Evolutionary conservation across 1,140 invertebrate genomes (phyloP).

Genomic region (Scaptodrosophila lebanonensis): DNA sequence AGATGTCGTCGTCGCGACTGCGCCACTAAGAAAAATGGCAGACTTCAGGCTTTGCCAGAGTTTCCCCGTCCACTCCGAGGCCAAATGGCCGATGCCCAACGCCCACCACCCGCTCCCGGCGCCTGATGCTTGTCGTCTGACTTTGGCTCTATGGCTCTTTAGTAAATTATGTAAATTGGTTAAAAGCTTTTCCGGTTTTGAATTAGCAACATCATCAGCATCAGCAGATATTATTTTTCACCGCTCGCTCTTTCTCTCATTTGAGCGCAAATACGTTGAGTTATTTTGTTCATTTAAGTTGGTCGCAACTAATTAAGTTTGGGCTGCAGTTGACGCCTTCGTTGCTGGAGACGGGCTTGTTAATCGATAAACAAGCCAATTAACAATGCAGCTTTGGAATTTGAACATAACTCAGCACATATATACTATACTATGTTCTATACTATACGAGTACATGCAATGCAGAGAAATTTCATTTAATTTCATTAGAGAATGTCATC

Average conservation of each 20-base stretch:
- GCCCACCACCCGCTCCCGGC: too few relatives aligned
- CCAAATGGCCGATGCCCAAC: too few relatives aligned
- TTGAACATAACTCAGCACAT: too few relatives aligned
- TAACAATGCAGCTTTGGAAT: constrained; percentile 31
- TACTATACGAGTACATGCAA: too few relatives aligned
- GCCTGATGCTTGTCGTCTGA: too few relatives aligned
- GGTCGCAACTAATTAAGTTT: constrained; percentile 33
- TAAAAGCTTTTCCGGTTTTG: constrained; percentile 75
- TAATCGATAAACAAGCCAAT: too few relatives aligned
- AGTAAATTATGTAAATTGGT: constrained; percentile 72
- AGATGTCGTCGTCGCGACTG: constrained; percentile 52
- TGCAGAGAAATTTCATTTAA: constrained; percentile 47
- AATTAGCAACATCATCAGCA: constrained; percentile 72
- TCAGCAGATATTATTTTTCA: constrained; percentile 55
- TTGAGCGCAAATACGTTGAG: constrained; percentile 33
- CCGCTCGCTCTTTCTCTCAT: too few relatives aligned
- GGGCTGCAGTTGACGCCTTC: too few relatives aligned
- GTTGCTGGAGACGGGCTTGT: too few relatives aligned
- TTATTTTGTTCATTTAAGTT: constrained; percentile 37
- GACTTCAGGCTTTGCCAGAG: constrained; percentile 23
- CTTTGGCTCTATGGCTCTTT: constrained; percentile 29
- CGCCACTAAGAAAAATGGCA: constrained; percentile 54
- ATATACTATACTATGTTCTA: too few relatives aligned
- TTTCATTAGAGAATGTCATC: constrained; percentile 55
- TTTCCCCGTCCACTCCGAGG: too few relatives aligned